Percentiles rank a stretch among this genome's conserved stretches.
These are phyloP conservation scores for Himalopsyche kuldschensis DNA, from an alignment of 2,888 invertebrate species.

Conservation along the genomic window DNA sequence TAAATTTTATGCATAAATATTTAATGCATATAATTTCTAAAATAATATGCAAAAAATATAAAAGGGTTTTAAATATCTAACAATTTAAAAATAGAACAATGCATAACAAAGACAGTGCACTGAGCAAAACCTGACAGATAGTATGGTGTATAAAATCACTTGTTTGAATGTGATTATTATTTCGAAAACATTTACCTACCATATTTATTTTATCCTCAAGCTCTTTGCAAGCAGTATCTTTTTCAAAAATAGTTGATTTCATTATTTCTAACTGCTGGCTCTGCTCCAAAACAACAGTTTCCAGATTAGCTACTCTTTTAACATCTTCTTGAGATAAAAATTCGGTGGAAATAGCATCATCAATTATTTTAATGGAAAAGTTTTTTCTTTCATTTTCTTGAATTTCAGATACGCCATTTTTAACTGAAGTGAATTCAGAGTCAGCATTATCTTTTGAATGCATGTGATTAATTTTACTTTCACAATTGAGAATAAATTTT, in stretches of 20 bases:
- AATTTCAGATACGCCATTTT: not conserved
- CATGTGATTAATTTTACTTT: not conserved
- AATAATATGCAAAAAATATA: too few relatives aligned
- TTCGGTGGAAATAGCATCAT: not conserved
- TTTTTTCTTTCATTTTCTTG: not conserved
- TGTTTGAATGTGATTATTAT: too few relatives aligned
- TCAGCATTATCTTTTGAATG: not conserved
- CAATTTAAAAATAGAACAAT: too few relatives aligned
- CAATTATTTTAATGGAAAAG: not conserved
- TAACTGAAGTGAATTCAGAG: too few relatives aligned
- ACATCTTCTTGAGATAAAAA: not conserved
- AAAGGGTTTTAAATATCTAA: too few relatives aligned
- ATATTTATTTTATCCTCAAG: conserved; percentile 57
- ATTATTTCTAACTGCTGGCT: conserved; percentile 49
- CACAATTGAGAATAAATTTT: not conserved
- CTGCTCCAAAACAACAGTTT: conserved; percentile 44
- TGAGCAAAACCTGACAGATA: too few relatives aligned
- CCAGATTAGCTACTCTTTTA: conserved; percentile 5
- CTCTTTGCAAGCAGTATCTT: conserved; percentile 53
- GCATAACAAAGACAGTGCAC: too few relatives aligned
- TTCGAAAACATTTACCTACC: conserved; percentile 45
- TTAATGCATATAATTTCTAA: too few relatives aligned
- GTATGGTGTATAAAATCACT: too few relatives aligned
- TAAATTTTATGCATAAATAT: too few relatives aligned
- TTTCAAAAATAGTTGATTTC: conserved; percentile 50